phyloP scores from a whole-genome alignment of 1,140 invertebrate species.

The Tetragnatha versicolor region DNA sequence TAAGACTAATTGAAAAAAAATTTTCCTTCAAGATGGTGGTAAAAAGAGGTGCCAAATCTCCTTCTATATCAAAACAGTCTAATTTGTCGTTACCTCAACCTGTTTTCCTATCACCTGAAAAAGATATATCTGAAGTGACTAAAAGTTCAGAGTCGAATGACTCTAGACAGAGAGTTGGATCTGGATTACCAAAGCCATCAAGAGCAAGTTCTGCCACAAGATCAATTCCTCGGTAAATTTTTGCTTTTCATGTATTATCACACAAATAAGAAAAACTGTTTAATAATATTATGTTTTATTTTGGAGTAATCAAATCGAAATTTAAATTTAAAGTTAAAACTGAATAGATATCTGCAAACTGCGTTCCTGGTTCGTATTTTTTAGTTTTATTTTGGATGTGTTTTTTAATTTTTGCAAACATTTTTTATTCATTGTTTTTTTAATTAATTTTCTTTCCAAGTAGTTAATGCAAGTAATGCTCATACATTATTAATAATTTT shows the following conservation, averaged over 20 bases:
- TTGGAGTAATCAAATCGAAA: background rate
- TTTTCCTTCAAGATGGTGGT: too few relatives aligned
- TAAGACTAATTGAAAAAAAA: too few relatives aligned
- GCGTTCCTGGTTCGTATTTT: background rate
- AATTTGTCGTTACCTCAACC: background rate
- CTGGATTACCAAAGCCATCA: conserved; percentile 38
- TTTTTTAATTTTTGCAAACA: background rate
- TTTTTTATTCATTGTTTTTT: background rate
- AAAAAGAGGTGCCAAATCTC: conserved; percentile 8
- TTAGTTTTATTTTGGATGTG: background rate
- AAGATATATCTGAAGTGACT: conserved; percentile 14
- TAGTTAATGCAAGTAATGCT: background rate
- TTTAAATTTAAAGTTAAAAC: background rate
- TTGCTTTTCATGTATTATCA: background rate
- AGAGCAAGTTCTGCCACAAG: conserved; percentile 49
- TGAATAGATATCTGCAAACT: background rate
- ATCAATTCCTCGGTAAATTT: conserved; percentile 5
- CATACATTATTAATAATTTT: too few relatives aligned
- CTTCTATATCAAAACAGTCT: background rate
- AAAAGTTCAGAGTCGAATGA: conserved; percentile 32
- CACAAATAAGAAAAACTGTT: background rate
- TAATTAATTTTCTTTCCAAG: background rate
- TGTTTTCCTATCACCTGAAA: conserved; percentile 6
- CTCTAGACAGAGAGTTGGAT: conserved; percentile 12
- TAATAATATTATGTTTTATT: background rate